Evolutionary conservation across 2,888 invertebrate genomes (phyloP).

Genomic region (Herminia tarsipennalis): DNA sequence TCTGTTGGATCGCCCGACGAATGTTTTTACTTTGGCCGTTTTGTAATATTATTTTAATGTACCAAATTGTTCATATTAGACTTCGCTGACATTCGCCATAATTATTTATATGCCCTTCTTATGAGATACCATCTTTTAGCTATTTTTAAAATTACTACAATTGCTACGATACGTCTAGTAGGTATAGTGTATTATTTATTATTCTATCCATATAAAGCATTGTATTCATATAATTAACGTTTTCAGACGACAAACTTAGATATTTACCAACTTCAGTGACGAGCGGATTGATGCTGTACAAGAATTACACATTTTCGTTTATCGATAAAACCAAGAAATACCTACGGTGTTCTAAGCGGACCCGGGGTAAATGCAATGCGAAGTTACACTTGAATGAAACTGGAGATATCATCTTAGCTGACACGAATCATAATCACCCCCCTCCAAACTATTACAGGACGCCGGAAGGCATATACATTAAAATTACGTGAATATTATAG

Average conservation of each 20-base stretch:
- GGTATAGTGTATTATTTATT: no score
- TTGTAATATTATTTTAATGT: no score
- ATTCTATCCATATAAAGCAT: no score
- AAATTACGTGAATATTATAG: constrained; percentile 14
- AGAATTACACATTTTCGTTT: constrained; percentile 43
- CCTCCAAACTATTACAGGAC: constrained; percentile 25
- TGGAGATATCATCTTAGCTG: constrained; percentile 23
- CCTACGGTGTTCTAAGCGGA: constrained; percentile 48
- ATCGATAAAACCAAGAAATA: constrained; percentile 35
- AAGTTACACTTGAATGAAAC: constrained; percentile 29
- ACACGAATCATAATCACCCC: constrained; percentile 41
- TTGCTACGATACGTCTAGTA: no score
- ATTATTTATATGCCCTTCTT: no score
- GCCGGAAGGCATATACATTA: constrained; percentile 20
- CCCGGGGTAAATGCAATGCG: constrained; percentile 44
- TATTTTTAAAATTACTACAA: no score
- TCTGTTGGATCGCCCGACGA: no score
- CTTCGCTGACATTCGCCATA: no score
- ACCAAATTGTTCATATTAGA: no score
- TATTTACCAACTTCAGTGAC: constrained; percentile 21
- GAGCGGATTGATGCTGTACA: constrained; percentile 34
- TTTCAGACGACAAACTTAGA: constrained; percentile 21
- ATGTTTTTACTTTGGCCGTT: no score
- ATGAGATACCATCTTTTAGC: no score
- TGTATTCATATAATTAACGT: not conserved